Percentiles rank a stretch among this genome's conserved stretches.
phyloP scores from a whole-genome alignment of 53 echinoderm and acorn worm genomes.

The Henricia sp. region DNA sequence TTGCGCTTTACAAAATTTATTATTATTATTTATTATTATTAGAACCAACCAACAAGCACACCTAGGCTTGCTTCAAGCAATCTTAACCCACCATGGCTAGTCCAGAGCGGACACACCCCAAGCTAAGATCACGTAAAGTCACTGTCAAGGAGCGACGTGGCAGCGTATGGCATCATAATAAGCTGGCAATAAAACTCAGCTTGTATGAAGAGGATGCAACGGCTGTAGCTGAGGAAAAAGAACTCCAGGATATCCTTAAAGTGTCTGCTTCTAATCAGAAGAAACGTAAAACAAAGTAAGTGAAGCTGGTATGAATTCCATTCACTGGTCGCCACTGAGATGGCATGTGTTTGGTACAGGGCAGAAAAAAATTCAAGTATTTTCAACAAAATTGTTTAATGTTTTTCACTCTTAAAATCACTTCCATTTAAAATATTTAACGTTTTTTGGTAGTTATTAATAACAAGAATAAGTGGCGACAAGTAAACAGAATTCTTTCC shows the following conservation, averaged over 20 bases:
- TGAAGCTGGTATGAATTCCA: background rate
- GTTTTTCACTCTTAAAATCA: background rate
- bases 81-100: too few species aligned
- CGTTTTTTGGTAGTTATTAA: too few species aligned
- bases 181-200: background rate
- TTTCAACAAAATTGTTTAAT: background rate
- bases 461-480: background rate
- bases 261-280: background rate
- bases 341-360: background rate
- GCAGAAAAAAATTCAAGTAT: background rate
- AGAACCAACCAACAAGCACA: too few species aligned
- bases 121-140: too few species aligned
- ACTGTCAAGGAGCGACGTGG: background rate
- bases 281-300: conserved; percentile 1
- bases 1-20: too few species aligned
- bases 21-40: too few species aligned
- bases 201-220: background rate
- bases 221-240: conserved; percentile 5
- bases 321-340: background rate
- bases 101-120: too few species aligned
- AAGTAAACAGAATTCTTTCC: too few species aligned
- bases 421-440: too few species aligned
- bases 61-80: too few species aligned
- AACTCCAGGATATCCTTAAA: conserved; percentile 12
- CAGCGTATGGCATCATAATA: conserved; percentile 5